Evolutionary conservation across 30 jellyfish, hydroid and myxozoan genomes (phyloP), one percentile per base, ranked within the genome.

Genomic region (Nemopilema nomurai): DNA sequence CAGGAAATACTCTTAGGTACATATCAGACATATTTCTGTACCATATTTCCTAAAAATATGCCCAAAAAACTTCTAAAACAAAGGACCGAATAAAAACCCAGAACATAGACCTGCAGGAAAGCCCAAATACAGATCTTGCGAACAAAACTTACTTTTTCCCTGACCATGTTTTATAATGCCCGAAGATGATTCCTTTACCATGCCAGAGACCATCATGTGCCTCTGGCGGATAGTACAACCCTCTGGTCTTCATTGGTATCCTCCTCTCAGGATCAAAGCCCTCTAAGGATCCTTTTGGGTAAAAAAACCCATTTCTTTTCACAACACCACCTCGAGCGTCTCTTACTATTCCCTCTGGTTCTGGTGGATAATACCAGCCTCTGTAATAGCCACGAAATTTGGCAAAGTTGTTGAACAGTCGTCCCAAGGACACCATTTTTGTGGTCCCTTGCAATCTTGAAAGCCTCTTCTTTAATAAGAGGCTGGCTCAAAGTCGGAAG

Each of bases 141-240:
- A n/a, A n/a, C n/a, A n/a, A 75, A 21, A 77, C 92, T 74, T 66
- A 90, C 97, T 76, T 83, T 79, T 90, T 90, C 25, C 94, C 94
- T 20, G 97, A 90, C 87, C 90, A 90, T 7, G 97, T 90, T 64
- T 90, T 90, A 62, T 76, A 83, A 79, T 73, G 89, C 29, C 97
- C 97, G 62, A 84, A 82, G 28, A 83, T 83, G 1, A 90, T 90
- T 66, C 95, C 91, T 64, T 80, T 90, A 16, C 97, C 97, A 70
- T 86, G 95, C 93, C 93, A 90, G 24, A 90, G 87, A 4, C 97
- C 97, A 51, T 81, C 97, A 71, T 90, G 90, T 28, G 90, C 87
- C 64, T 90, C 94, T 4, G 97, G 95, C 23, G 97, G 90, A 57
- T 71, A 83, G 51, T 90, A 90, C 49, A 71, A 70, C 3, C 83